Conservation (phyloP, 2,888 invertebrate species). For the Axea sp. region DNA sequence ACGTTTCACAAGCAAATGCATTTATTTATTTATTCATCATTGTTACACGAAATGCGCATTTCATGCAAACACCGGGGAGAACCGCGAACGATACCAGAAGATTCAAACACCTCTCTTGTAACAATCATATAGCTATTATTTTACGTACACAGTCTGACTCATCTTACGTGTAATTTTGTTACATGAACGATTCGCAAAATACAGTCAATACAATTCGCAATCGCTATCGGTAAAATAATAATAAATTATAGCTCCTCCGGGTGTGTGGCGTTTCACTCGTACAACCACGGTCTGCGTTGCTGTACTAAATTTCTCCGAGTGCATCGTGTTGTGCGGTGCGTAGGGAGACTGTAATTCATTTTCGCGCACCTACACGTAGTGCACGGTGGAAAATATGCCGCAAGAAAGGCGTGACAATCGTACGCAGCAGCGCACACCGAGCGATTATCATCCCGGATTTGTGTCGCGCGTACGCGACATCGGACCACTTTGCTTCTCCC, state of each 20-base stretch:
- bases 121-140: constrained; percentile 23
- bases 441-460: constrained; percentile 38
- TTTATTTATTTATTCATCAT: no score
- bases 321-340: constrained; percentile 35
- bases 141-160: constrained; percentile 26
- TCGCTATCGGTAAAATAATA: constrained; percentile 24
- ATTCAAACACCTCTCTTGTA: no score
- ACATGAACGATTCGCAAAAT: constrained; percentile 32
- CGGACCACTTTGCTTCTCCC: constrained; percentile 39
- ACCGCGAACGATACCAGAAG: no score
- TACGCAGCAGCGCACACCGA: constrained; percentile 39
- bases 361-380: constrained; percentile 49
- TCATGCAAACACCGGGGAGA: no score
- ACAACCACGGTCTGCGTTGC: constrained; percentile 24
- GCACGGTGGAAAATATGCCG: constrained; percentile 45
- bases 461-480: constrained; percentile 17
- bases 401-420: constrained; percentile 58
- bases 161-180: constrained; percentile 18
- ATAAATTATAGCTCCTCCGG: constrained; percentile 41
- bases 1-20: no score
- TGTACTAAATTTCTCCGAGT: constrained; percentile 49
- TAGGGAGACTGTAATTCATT: constrained; percentile 49
- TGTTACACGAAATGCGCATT: no score
- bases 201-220: constrained; percentile 43
- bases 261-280: constrained; percentile 26